These are phyloP conservation scores for Leuctra nigra DNA, from an alignment of 2,888 invertebrate genomes.

Conservation along the genomic window DNA sequence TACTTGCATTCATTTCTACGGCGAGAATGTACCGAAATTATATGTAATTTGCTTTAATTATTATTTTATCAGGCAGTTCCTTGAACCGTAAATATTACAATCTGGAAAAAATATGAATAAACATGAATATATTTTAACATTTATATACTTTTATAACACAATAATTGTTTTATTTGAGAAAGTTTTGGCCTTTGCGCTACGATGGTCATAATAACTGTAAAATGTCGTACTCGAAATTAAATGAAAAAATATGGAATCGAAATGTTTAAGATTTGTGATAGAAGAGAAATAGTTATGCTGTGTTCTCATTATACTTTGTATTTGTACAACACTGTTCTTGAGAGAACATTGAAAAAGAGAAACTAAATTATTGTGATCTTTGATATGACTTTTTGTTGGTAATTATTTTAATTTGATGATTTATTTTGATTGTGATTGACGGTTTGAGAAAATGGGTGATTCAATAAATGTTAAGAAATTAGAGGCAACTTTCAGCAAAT, in stretches of 20 bases:
- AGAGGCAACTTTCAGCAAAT: too few species aligned
- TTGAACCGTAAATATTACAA: slow-evolving; percentile 6
- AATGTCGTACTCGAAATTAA: too few species aligned
- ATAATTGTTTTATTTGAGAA: too few species aligned
- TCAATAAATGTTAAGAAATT: background rate
- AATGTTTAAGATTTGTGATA: too few species aligned
- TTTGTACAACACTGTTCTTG: too few species aligned
- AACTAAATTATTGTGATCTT: background rate
- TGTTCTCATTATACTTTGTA: too few species aligned
- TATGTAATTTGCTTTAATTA: slow-evolving; percentile 15
- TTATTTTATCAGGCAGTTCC: slow-evolving; percentile 12
- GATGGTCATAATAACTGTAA: background rate
- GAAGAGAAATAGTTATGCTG: too few species aligned
- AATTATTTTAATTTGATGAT: too few species aligned
- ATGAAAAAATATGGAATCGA: too few species aligned
- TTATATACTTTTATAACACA: too few species aligned
- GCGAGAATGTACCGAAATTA: background rate
- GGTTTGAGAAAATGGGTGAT: slow-evolving; percentile 7
- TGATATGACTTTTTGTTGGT: background rate
- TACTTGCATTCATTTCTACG: background rate
- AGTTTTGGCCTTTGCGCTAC: background rate
- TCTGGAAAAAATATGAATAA: background rate
- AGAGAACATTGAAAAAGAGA: background rate
- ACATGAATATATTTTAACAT: background rate
- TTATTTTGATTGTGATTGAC: background rate